A percentile compares a stretch with the other conserved stretches of the same genome.
phyloP scores from a whole-genome alignment of 2,888 invertebrate species.

The Tetramorium bicarinatum region DNA sequence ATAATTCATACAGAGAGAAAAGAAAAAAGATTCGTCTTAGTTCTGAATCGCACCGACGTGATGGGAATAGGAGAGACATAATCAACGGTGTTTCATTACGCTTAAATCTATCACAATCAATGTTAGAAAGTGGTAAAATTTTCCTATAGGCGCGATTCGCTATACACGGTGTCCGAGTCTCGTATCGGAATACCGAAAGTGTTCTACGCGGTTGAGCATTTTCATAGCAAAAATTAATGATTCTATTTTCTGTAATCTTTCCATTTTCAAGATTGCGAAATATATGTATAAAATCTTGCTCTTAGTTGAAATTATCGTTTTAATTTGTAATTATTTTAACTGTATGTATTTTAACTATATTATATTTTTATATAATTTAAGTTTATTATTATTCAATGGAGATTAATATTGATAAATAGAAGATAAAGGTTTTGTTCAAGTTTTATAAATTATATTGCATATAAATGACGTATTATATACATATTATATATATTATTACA shows the following conservation, averaged over 20 bases:
- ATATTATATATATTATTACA: too few species aligned
- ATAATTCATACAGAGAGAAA: not conserved
- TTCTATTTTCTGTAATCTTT: not conserved
- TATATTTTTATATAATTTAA: constrained; percentile 12
- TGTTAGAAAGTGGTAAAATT: constrained; percentile 28
- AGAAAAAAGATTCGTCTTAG: not conserved
- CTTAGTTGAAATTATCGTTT: constrained; percentile 5
- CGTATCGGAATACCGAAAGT: not conserved
- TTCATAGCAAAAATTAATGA: not conserved
- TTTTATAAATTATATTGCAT: not conserved
- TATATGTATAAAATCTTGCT: not conserved
- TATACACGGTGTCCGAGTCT: constrained; percentile 30
- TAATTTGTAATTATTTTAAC: not conserved
- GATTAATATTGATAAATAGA: constrained; percentile 6
- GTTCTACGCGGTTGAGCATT: not conserved
- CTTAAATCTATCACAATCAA: constrained; percentile 51
- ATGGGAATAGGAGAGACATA: constrained; percentile 12
- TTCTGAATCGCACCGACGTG: constrained; percentile 19
- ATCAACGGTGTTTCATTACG: constrained; percentile 41
- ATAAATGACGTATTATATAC: not conserved
- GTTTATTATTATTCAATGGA: not conserved
- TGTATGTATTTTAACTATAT: not conserved
- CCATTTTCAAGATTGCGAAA: not conserved
- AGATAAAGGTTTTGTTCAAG: not conserved
- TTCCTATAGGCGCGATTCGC: constrained; percentile 25